A percentile compares a stretch with the other conserved stretches of the same genome.
Conservation (phyloP, 1,140 invertebrate species). For the Mya arenaria region DNA sequence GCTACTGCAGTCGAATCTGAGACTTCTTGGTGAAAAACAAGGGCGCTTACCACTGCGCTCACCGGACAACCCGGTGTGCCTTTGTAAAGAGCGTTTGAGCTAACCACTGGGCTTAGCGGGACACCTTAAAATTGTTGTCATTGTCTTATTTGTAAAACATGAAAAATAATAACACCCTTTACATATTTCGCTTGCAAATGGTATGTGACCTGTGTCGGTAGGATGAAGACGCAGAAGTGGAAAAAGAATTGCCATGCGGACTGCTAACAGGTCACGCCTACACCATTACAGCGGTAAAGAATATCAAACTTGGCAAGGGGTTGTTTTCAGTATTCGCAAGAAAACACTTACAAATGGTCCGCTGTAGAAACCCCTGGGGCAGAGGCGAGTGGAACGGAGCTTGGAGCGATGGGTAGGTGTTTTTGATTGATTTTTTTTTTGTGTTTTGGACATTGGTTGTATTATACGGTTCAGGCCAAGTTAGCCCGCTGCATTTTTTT, state of each 20-base stretch:
- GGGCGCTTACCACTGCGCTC: background rate
- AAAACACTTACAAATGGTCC: constrained; percentile 72
- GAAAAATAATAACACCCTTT: background rate
- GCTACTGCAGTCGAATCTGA: background rate
- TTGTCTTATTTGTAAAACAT: background rate
- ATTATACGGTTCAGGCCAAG: too few relatives aligned
- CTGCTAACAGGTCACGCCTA: constrained; percentile 85
- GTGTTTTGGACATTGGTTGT: too few relatives aligned
- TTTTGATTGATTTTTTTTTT: too few relatives aligned
- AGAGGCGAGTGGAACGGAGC: constrained; percentile 93
- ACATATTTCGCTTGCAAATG: background rate
- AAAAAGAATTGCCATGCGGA: constrained; percentile 80
- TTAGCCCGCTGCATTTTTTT: too few relatives aligned
- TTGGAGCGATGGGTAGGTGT: constrained; percentile 76
- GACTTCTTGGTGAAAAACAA: background rate
- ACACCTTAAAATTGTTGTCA: background rate
- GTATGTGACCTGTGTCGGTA: background rate
- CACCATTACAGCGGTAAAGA: constrained; percentile 83
- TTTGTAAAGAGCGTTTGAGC: too few relatives aligned
- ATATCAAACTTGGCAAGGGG: constrained; percentile 59
- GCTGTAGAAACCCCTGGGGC: constrained; percentile 86
- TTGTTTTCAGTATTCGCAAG: constrained; percentile 69
- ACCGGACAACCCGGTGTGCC: background rate
- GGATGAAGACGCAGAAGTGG: constrained; percentile 75
- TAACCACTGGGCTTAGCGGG: background rate